Base-by-base conservation (phyloP, 1,140 invertebrate genomes). In the Telenomus remus region DNA sequence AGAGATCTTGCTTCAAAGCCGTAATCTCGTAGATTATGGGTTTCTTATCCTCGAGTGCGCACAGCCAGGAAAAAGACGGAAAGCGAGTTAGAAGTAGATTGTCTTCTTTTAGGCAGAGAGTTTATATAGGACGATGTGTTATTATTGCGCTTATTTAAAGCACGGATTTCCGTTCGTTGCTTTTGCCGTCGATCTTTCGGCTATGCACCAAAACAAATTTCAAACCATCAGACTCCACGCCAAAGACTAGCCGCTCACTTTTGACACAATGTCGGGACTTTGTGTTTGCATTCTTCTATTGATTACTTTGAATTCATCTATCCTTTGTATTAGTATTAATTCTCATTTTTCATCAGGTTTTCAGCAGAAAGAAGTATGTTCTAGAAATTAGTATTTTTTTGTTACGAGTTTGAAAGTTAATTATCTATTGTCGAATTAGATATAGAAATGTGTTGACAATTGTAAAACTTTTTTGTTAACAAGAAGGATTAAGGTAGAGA, bases 21-120 rank as follows among this genome's bases (percentile, higher is more conserved):
- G 76, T 78, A 78, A 78, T 75, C 71, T 75, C 57, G 76, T 71
- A 78, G 76, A 78, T 78, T 78, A 78, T 68, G 66, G 57, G 66
- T 74, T 63, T 78, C 71, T 78, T 75, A 74, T 78, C 76, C 61
- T 37, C 51, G 68, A 74, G 66, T 53, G 64, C 53, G 57, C 54
- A 19, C 56, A 48, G 64, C 49, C 59, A 39, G 12, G 68, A 76
- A 71, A 68, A 68, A 63, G 68, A 72, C 63, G 51, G 59, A 72
- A 51, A 71, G 61, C 61, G 59, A 73, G 65, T 74, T 78, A 64
- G 70, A 73, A 78, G 75, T 73, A 78, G 65, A 78, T 78, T 73
- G 65, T 78, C 53, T 64, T 73, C 56, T 78, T 64, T 72, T 66
- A 60, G 54, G 14, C 63, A 19, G 65, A 50, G 64, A 73, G 69